A percentile compares a stretch with the other conserved stretches of the same genome.
Evolutionary conservation across 2,888 invertebrate species (phyloP).

Genomic region (Caenorhabditis japonica): DNA sequence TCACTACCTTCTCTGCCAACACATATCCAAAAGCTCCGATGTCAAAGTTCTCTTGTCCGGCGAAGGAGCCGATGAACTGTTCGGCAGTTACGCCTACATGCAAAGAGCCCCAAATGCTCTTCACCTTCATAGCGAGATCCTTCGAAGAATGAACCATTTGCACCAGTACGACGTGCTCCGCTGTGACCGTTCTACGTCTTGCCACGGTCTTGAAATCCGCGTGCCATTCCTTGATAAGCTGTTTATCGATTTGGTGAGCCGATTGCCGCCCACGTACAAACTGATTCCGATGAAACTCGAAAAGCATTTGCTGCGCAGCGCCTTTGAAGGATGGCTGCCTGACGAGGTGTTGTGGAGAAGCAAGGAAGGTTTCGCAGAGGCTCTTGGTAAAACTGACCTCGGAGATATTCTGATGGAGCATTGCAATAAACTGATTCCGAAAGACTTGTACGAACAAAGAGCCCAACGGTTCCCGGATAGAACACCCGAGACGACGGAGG

Average conservation of each 20-base stretch:
- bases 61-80: slow-evolving; percentile 76
- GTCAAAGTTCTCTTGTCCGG: slow-evolving; percentile 76
- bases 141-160: slow-evolving; percentile 71
- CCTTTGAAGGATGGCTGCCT: slow-evolving; percentile 75
- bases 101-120: slow-evolving; percentile 74
- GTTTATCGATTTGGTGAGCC: slow-evolving; percentile 72
- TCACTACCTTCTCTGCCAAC: slow-evolving; percentile 75
- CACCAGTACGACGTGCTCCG: slow-evolving; percentile 77
- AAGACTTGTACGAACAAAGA: slow-evolving; percentile 63
- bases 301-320: slow-evolving; percentile 71
- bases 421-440: slow-evolving; percentile 61
- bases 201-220: slow-evolving; percentile 76
- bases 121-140: slow-evolving; percentile 74
- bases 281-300: slow-evolving; percentile 72
- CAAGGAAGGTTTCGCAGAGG: slow-evolving; percentile 77
- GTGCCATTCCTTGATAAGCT: slow-evolving; percentile 76
- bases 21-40: slow-evolving; percentile 73
- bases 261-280: slow-evolving; percentile 74
- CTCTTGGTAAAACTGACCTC: slow-evolving; percentile 74
- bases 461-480: slow-evolving; percentile 69
- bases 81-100: slow-evolving; percentile 77
- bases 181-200: slow-evolving; percentile 72
- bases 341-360: slow-evolving; percentile 75
- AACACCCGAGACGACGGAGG: slow-evolving; percentile 70
- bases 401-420: slow-evolving; percentile 71